Base-by-base conservation (phyloP, 2,113 vertebrate species). In the Coregonus clupeaformis region DNA sequence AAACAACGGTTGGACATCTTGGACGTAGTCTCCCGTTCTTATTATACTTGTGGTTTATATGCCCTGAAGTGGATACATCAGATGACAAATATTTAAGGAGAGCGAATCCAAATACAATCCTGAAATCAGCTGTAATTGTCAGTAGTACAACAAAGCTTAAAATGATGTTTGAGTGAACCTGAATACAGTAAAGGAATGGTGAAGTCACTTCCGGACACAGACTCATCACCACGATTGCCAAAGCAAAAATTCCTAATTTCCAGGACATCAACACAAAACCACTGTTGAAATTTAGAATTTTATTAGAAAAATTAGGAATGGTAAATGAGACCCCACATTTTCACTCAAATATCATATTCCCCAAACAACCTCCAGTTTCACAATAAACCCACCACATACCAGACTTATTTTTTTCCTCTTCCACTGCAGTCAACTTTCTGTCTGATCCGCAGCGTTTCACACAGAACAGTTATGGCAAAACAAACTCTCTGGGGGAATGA, bases 221-320 rank as follows among this genome's bases (percentile, higher is more conserved):
- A 42, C 6, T 36, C 0, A 7, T 11, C 36, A 42, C 36, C 9
- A 32, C 6, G 2, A 42, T 42, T 11, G 36, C 9, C 36, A 42
- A 42, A 42, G 36, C 0, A 11, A 7, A 42, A 42, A 12, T 42
- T 42, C 36, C 5, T 52, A 45, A 6, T 45, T 45, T 45, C 62
- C 62, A 36, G 25, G n/a, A 25, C 13, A 65, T 1, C 49, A 57
- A 71, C 70, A 42, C 4, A n/a, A 29, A 71, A 29, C 13, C 32
- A 1, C 3, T 22, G 29, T 82, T 25, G 20, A 60, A 47, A 86
- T 85, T 18, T 36, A 20, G 25, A 57, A 59, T 71, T 86, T 88
- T 87, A 88, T 87, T 88, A 84, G 57, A 88, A 89, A 87, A 82
- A 55, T 78, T 72, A 72, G 71, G 59, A 81, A 77, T 60, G 76